Evolutionary conservation across 1,140 invertebrate species (phyloP).

Genomic region (Tetramorium simillimum): DNA sequence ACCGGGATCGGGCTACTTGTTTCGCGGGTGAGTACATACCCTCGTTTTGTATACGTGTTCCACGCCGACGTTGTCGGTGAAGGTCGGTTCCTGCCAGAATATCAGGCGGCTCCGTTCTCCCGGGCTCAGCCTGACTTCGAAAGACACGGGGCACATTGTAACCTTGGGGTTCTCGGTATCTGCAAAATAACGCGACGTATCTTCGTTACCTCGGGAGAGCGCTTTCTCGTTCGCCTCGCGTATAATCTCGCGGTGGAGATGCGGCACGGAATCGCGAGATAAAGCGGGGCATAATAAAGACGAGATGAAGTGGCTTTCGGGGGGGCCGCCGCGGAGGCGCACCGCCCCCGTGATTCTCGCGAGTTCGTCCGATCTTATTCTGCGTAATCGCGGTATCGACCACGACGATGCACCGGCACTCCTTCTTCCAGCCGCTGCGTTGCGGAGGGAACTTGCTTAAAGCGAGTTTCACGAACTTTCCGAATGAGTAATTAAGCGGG

Average conservation of each 20-base stretch:
- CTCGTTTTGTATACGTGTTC: conserved; percentile 88
- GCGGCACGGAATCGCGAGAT: background rate
- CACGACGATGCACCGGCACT: conserved; percentile 47
- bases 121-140: conserved; percentile 86
- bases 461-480: conserved; percentile 71
- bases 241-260: background rate
- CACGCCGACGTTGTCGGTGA: conserved; percentile 88
- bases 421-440: conserved; percentile 27
- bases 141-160: conserved; percentile 88
- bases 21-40: conserved; percentile 81
- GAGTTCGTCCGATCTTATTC: conserved; percentile 60
- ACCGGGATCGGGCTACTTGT: too few relatives aligned
- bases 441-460: conserved; percentile 64
- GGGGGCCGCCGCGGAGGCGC: background rate
- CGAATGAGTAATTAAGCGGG: conserved; percentile 77
- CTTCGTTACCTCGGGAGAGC: background rate
- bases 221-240: background rate
- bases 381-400: conserved; percentile 73
- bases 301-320: background rate
- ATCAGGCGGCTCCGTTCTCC: conserved; percentile 86
- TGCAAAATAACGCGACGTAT: conserved; percentile 66
- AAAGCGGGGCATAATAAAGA: background rate
- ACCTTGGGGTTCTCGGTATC: conserved; percentile 87
- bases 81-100: conserved; percentile 89
- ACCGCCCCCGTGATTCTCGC: background rate